Evolutionary conservation across 1,140 invertebrate genomes (phyloP).

Genomic region (Latrodectus geometricus): DNA sequence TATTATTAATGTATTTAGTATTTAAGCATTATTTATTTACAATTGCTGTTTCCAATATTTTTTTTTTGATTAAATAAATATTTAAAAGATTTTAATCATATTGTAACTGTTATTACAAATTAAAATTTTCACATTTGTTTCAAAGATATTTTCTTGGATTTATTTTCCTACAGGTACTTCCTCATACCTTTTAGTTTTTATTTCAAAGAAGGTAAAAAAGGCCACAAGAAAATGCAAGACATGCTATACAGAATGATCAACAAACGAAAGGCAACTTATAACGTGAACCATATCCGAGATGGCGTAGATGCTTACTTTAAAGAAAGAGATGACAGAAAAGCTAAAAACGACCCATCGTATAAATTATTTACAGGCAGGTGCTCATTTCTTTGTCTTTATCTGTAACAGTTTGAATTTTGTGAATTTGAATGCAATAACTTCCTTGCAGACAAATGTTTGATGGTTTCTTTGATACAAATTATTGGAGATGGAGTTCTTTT

Average conservation of each 20-base stretch:
- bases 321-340: neutral
- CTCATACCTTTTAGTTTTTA: neutral
- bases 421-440: no score
- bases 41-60: no score
- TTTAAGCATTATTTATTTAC: no score
- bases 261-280: neutral
- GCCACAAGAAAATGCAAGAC: neutral
- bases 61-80: no score
- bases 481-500: no score
- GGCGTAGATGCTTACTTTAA: neutral
- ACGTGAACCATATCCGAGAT: neutral
- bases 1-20: no score
- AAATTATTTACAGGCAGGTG: neutral
- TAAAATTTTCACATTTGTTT: no score
- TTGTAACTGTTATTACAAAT: no score
- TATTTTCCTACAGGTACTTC: neutral
- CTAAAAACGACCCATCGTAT: neutral
- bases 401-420: no score
- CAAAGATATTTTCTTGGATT: neutral
- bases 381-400: neutral
- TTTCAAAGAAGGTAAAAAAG: neutral
- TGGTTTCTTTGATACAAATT: no score
- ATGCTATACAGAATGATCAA: neutral
- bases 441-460: no score
- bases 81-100: no score